Conservation (phyloP, 92 coral and sea anemone species). For the Zoanthus sansibaricus region DNA sequence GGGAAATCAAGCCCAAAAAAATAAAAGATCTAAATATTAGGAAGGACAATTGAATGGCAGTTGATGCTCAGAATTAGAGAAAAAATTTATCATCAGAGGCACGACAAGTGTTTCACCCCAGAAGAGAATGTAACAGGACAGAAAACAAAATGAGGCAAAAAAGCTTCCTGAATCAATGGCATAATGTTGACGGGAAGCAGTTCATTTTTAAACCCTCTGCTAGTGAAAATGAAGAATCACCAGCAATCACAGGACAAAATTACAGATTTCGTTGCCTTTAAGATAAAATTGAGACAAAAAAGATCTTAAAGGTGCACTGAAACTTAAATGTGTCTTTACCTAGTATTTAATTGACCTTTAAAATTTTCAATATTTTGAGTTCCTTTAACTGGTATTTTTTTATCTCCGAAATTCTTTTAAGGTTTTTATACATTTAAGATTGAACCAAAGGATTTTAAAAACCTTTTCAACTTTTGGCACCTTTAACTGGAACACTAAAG, state of each 20-base stretch:
- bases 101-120: too few relatives aligned
- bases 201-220: too few relatives aligned
- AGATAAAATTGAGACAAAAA: not conserved
- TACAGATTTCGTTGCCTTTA: not conserved
- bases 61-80: too few relatives aligned
- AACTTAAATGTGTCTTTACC: conserved; percentile 6
- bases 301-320: conserved; percentile 2
- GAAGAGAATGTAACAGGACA: too few relatives aligned
- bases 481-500: conserved; percentile 24
- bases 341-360: conserved; percentile 3
- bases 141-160: too few relatives aligned
- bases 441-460: not conserved
- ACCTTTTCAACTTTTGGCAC: conserved; percentile 3
- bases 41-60: too few relatives aligned
- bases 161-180: too few relatives aligned
- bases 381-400: conserved; percentile 13
- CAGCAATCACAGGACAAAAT: not conserved
- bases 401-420: conserved; percentile 14
- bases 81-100: too few relatives aligned
- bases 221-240: too few relatives aligned
- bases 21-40: too few relatives aligned
- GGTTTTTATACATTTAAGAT: conserved; percentile 13
- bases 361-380: conserved; percentile 1
- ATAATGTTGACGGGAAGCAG: too few relatives aligned
- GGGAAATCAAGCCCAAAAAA: too few relatives aligned